A percentile compares a stretch with the other conserved stretches of the same genome.
phyloP scores from a whole-genome alignment of 2,113 vertebrate species.

The Rattus rattus region DNA sequence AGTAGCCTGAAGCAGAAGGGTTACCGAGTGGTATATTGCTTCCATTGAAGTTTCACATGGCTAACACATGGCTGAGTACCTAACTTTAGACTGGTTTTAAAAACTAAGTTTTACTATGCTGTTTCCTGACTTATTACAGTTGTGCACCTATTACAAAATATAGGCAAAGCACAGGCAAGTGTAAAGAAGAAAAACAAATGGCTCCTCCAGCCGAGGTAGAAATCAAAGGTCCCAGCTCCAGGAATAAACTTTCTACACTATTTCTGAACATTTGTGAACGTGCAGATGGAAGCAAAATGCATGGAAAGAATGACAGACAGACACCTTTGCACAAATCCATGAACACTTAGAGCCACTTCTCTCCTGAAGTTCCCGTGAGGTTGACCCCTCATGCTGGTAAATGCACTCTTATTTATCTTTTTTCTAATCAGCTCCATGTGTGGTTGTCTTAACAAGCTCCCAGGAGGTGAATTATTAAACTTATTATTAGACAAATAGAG shows the following conservation, averaged over 20 bases:
- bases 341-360: constrained; percentile 37
- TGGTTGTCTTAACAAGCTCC: background rate
- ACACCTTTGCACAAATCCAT: background rate
- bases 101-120: background rate
- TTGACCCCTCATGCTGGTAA: background rate
- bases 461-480: background rate
- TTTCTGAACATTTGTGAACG: background rate
- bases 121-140: background rate
- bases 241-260: background rate
- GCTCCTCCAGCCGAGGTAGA: background rate
- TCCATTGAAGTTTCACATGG: background rate
- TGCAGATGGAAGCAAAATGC: background rate
- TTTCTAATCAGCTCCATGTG: background rate
- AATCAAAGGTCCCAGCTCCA: background rate
- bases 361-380: background rate
- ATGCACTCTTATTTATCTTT: constrained; percentile 31
- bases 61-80: background rate
- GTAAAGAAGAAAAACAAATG: background rate
- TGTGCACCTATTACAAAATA: background rate
- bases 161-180: background rate
- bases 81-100: background rate
- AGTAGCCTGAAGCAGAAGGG: background rate
- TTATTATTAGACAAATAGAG: background rate
- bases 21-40: background rate
- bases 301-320: background rate